Percentiles rank a stretch among this genome's conserved stretches.
phyloP scores from a whole-genome alignment of 2,797 vertebrate genomes.

The Margarornis squamiger region DNA sequence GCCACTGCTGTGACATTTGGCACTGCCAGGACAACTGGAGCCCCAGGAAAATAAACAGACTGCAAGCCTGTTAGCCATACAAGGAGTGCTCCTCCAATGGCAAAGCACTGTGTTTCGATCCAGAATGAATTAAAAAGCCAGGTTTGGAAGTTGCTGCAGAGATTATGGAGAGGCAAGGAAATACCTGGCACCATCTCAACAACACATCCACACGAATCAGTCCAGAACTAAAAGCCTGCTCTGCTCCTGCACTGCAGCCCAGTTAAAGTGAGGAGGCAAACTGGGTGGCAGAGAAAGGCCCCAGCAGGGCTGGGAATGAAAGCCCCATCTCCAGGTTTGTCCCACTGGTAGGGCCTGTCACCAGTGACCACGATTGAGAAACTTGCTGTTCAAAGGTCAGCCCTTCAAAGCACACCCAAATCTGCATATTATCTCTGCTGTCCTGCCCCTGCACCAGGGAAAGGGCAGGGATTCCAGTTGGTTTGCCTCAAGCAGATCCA shows the following conservation, averaged over 20 bases:
- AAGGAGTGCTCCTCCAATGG: neutral
- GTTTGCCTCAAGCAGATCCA: neutral
- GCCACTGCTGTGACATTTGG: neutral
- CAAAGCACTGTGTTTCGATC: neutral
- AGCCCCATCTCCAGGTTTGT: neutral
- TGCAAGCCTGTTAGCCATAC: neutral
- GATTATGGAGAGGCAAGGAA: neutral
- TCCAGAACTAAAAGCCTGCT: neutral
- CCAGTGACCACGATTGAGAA: neutral
- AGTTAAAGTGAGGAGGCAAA: neutral
- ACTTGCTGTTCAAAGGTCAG: neutral
- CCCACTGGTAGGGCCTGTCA: neutral
- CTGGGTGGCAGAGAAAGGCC: neutral
- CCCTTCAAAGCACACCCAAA: neutral
- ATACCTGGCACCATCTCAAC: neutral
- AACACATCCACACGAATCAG: fast-evolving
- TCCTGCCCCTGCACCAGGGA: neutral
- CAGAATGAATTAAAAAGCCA: neutral
- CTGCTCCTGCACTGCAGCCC: neutral
- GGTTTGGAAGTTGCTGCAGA: neutral
- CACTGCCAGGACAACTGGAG: neutral
- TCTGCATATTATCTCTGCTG: neutral
- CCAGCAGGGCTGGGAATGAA: neutral
- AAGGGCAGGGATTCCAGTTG: neutral
- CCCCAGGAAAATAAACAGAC: neutral